A percentile compares a stretch with the other conserved stretches of the same genome.
phyloP scores from a whole-genome alignment of 2,113 vertebrate species.

The Coryphaenoides rupestris region DNA sequence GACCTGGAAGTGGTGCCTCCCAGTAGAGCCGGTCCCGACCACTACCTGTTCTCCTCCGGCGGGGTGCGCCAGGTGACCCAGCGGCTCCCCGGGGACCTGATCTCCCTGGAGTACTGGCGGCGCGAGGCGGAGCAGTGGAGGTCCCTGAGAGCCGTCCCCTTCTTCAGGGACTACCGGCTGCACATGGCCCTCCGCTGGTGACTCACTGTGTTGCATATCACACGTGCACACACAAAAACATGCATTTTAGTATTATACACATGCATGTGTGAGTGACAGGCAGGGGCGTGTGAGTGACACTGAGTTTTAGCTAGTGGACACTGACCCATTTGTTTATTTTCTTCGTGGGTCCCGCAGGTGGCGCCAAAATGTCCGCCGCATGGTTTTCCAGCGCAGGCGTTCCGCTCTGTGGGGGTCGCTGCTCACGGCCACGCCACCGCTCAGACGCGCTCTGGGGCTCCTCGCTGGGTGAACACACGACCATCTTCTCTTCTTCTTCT shows the following conservation, averaged over 20 bases:
- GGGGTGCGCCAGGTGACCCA: conserved; percentile 74
- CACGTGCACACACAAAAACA: no score
- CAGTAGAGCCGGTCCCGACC: conserved; percentile 63
- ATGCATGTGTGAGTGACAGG: not conserved
- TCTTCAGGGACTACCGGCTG: conserved; percentile 73
- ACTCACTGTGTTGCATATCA: not conserved
- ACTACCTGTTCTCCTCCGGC: conserved; percentile 76
- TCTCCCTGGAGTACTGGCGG: conserved; percentile 74
- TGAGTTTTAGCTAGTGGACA: not conserved
- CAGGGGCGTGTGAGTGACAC: not conserved
- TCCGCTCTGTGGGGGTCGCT: conserved; percentile 54
- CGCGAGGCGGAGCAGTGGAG: conserved; percentile 72
- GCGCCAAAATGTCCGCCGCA: conserved; percentile 51
- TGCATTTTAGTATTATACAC: no score
- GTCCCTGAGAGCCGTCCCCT: conserved; percentile 66
- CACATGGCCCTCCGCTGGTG: conserved; percentile 72
- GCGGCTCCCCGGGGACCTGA: conserved; percentile 50
- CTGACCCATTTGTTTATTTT: not conserved
- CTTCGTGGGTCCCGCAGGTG: conserved; percentile 60
- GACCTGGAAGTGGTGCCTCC: conserved; percentile 66
- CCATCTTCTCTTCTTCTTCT: not conserved
- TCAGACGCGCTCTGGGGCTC: conserved; percentile 71
- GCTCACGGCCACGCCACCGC: conserved; percentile 75
- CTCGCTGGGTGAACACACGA: conserved; percentile 74
- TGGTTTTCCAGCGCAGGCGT: conserved; percentile 38